These are phyloP conservation scores for Heterodera schachtii DNA, from an alignment of 1,140 invertebrate species.

Conservation along the genomic window DNA sequence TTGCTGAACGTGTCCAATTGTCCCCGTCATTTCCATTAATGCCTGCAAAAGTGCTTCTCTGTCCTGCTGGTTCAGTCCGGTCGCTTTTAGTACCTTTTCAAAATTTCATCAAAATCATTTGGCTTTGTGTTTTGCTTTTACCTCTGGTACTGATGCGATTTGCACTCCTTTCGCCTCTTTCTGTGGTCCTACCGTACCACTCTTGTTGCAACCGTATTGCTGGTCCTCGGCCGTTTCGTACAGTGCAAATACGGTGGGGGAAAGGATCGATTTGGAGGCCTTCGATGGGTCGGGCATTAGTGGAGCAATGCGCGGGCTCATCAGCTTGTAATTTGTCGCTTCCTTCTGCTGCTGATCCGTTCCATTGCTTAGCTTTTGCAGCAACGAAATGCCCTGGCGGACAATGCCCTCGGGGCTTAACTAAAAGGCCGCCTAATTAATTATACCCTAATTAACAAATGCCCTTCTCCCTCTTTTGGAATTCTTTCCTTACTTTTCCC, in stretches of 20 bases:
- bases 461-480: too few species aligned
- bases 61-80: constrained; percentile 50
- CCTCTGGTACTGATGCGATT: constrained; percentile 58
- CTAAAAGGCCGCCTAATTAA: constrained; percentile 10
- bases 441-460: too few species aligned
- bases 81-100: constrained; percentile 50
- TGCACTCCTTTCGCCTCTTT: constrained; percentile 20
- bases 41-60: constrained; percentile 53
- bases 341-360: constrained; percentile 25
- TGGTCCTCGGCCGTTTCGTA: constrained; percentile 45
- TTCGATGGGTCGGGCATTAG: constrained; percentile 61
- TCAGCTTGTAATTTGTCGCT: constrained; percentile 37
- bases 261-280: constrained; percentile 43
- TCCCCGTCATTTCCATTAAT: constrained; percentile 61
- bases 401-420: constrained; percentile 34
- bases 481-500: constrained; percentile 30
- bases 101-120: neutral
- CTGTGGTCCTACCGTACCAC: neutral
- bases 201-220: neutral
- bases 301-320: constrained; percentile 61
- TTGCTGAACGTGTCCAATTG: constrained; percentile 50
- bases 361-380: constrained; percentile 32
- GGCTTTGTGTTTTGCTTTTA: constrained; percentile 9
- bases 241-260: constrained; percentile 59
- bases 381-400: constrained; percentile 33